Evolutionary conservation across 2,113 vertebrate genomes (phyloP), one percentile per base, ranked within the genome.

Genomic region (Ibidorhyncha struthersii): DNA sequence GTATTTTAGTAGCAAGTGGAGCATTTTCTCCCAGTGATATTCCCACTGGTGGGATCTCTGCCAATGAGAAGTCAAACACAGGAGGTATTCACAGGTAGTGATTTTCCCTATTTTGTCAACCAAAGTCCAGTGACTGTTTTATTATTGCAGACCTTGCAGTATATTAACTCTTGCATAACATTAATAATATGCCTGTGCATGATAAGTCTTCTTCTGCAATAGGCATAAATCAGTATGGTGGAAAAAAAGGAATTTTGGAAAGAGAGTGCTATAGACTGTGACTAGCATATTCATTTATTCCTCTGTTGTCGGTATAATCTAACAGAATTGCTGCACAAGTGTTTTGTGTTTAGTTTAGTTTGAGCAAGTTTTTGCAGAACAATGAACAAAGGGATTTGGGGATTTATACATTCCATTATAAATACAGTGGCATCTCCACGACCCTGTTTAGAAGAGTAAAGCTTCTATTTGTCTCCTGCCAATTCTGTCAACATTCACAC

Each of bases 361-460:
- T 87, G 77, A 93, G 66, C 84, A 96, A 93, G 79, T 87, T 86
- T 63, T 82, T 78, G 85, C 55, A 93, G 84, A 96, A 88, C 93
- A 93, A 94, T 76, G 85, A 93, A 90, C 55, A 96, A 88, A 94
- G 89, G 81, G 69, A 73, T 86, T 62, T 88, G 40, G 84, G 90
- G 79, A 90, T 92, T 95, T 97, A 86, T 89, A 58, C 63, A 49
- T 77, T 92, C 72, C 1, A 11, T 89, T 92, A 85, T 53, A 97
- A 94, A 96, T 90, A 89, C 67, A 91, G 36, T 88, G 93, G 78
- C 79, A 91, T 97, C 95, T 97, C 93, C 70, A 79, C 4, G 17
- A 96, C 93, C 93, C 94, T 96, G 91, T 96, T 96, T 95, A 90
- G 91, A 96, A 83, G 81, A 96, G 94, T 96, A 96, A 96, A 92